Conservation (phyloP, 2,888 invertebrate genomes). For the Schrankia costaestrigalis region DNA sequence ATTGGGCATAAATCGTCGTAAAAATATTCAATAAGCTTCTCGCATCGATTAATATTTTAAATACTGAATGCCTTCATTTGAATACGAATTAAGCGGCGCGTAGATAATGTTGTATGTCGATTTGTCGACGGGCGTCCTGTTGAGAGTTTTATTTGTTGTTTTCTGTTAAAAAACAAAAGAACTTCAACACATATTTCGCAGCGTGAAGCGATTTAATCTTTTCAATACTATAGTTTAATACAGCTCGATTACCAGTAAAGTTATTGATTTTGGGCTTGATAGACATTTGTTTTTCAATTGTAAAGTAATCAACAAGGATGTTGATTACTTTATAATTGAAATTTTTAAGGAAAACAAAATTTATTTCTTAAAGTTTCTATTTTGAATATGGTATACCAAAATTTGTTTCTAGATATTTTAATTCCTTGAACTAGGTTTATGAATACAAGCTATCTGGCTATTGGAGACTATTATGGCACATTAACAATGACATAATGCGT, state of each 20-base stretch:
- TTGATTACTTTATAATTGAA: too few relatives aligned
- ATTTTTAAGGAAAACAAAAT: too few relatives aligned
- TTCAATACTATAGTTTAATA: constrained; percentile 50
- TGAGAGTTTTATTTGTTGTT: constrained; percentile 47
- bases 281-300: too few relatives aligned
- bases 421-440: too few relatives aligned
- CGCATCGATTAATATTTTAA: constrained; percentile 73
- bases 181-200: constrained; percentile 23
- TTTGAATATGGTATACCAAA: too few relatives aligned
- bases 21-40: constrained; percentile 76
- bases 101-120: constrained; percentile 59
- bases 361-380: too few relatives aligned
- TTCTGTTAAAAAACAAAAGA: constrained; percentile 31
- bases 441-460: too few relatives aligned
- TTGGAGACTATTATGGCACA: too few relatives aligned
- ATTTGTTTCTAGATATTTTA: too few relatives aligned
- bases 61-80: constrained; percentile 68
- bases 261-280: too few relatives aligned
- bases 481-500: too few relatives aligned
- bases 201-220: constrained; percentile 41
- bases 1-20: constrained; percentile 77
- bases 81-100: constrained; percentile 63
- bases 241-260: constrained; percentile 40
- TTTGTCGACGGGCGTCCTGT: constrained; percentile 52
- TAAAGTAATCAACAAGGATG: too few relatives aligned